Evolutionary conservation across 2,888 invertebrate species (phyloP).

Genomic region (Hetaerina titia): DNA sequence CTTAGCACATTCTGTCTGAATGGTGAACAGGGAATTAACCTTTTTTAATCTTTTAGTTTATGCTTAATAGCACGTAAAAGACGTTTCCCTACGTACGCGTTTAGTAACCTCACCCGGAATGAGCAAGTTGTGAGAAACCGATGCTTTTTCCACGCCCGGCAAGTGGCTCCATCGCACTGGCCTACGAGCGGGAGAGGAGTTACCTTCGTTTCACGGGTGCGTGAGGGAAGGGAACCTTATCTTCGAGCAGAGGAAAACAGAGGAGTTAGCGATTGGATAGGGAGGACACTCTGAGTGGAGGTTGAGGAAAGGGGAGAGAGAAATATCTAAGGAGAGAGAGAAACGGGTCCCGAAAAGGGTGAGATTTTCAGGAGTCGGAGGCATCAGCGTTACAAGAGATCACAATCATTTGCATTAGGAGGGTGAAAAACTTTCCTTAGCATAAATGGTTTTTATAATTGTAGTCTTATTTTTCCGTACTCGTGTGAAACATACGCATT

Average conservation of each 20-base stretch:
- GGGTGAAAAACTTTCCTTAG: no score
- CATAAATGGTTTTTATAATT: no score
- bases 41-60: neutral
- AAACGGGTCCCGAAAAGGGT: neutral
- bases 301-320: neutral
- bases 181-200: constrained; percentile 9
- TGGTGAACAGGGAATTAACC: neutral
- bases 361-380: neutral
- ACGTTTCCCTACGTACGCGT: neutral
- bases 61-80: neutral
- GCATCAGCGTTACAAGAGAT: neutral
- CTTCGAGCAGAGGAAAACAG: no score
- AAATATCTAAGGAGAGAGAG: neutral
- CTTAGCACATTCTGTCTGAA: neutral
- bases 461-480: no score
- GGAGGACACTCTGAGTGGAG: neutral
- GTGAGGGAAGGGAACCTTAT: neutral
- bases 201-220: neutral
- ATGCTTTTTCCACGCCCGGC: constrained; percentile 4
- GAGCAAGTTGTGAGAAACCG: neutral
- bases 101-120: neutral
- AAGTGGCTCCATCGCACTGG: constrained; percentile 49
- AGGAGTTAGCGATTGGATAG: neutral
- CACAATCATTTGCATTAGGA: no score
- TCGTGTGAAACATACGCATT: no score